phyloP scores from a whole-genome alignment of 2,888 invertebrate genomes.

The Eupsilia transversa region DNA sequence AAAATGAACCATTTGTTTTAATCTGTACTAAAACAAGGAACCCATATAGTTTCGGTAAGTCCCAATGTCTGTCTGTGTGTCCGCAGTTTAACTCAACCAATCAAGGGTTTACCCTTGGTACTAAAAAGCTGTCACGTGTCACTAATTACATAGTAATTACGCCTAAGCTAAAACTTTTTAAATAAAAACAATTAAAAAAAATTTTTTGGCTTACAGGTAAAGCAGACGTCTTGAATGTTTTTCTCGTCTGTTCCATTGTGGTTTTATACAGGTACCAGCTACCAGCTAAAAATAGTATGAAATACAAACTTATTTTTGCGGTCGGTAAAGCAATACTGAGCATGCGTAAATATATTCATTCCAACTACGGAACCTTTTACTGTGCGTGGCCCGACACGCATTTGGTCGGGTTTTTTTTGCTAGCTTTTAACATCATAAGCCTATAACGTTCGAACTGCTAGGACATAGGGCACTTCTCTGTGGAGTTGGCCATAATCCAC shows the following conservation, averaged over 20 bases:
- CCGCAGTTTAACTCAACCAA: background rate
- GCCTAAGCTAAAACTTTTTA: background rate
- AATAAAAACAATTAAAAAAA: too few species aligned
- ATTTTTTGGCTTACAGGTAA: background rate
- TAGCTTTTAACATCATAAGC: too few species aligned
- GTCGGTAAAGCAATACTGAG: background rate
- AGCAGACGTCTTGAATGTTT: background rate
- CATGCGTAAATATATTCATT: background rate
- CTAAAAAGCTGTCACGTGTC: background rate
- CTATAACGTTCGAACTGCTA: background rate
- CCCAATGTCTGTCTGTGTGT: background rate
- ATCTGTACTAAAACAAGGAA: too few species aligned
- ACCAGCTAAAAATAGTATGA: background rate
- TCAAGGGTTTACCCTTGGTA: background rate
- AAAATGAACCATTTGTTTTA: too few species aligned
- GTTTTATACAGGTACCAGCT: background rate
- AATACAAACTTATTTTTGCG: background rate
- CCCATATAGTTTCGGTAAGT: background rate
- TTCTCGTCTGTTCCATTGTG: background rate
- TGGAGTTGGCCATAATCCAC: background rate
- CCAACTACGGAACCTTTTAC: background rate
- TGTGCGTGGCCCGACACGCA: background rate
- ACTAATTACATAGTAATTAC: background rate
- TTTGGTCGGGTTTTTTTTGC: background rate
- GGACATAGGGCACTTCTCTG: too few species aligned